Percentiles rank a stretch among this genome's conserved stretches.
Evolutionary conservation across 2,797 vertebrate species (phyloP).

Genomic region (Pachyuromys duprasi): DNA sequence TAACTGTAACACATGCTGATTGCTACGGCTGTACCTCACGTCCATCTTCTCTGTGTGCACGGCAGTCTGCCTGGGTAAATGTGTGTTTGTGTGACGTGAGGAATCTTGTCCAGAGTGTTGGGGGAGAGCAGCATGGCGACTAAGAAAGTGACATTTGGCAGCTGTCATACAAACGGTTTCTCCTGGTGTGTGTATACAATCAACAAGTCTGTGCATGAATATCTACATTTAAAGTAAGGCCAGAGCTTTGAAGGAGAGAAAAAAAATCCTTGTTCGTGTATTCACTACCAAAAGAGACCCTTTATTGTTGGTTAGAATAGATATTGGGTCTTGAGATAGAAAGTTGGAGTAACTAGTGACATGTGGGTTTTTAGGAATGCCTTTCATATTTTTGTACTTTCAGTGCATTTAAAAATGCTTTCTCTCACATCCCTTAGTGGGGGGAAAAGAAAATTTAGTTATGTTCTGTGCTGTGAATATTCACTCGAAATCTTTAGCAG

Average conservation of each 20-base stretch:
- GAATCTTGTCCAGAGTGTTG: background rate
- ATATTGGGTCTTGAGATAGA: background rate
- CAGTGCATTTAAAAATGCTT: constrained; percentile 8
- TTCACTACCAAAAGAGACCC: background rate
- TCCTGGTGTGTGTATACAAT: background rate
- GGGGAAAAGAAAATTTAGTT: background rate
- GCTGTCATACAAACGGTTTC: background rate
- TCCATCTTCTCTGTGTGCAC: background rate
- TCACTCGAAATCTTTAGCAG: background rate
- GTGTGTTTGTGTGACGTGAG: background rate
- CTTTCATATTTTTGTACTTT: background rate
- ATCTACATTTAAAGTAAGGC: background rate
- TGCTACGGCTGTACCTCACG: background rate
- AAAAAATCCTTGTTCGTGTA: background rate
- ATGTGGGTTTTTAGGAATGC: background rate
- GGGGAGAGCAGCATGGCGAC: background rate
- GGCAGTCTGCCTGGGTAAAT: background rate
- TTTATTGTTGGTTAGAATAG: background rate
- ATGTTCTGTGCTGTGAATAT: background rate
- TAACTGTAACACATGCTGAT: background rate
- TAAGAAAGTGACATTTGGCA: background rate
- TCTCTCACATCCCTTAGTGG: background rate
- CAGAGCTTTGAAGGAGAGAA: background rate
- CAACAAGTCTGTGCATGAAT: background rate
- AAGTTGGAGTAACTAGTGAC: background rate